phyloP scores from a whole-genome alignment of 2,888 invertebrate genomes.

The Tachina lurida region DNA sequence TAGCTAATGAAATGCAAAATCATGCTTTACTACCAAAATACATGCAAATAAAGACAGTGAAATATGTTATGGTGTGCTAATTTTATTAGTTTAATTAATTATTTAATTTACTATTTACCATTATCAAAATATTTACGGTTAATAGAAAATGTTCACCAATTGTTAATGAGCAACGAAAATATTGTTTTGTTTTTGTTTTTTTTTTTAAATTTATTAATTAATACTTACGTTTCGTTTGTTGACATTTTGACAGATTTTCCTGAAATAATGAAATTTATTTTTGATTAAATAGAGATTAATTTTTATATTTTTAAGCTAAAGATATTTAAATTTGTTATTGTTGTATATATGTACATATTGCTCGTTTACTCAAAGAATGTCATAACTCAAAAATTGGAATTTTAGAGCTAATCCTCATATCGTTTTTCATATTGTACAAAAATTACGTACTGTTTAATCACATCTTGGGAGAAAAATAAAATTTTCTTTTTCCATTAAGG shows the following conservation, averaged over 20 bases:
- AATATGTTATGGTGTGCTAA: constrained; percentile 35
- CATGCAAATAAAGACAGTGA: constrained; percentile 32
- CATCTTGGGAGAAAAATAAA: too few relatives aligned
- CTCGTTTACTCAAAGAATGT: too few relatives aligned
- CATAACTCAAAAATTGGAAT: too few relatives aligned
- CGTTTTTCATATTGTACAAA: too few relatives aligned
- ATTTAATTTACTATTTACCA: constrained; percentile 58
- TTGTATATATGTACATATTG: too few relatives aligned
- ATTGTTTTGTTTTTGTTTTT: neutral
- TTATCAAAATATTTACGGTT: constrained; percentile 33
- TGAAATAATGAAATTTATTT: constrained; percentile 74
- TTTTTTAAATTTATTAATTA: neutral
- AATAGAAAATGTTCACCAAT: constrained; percentile 56
- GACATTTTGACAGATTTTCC: constrained; percentile 81
- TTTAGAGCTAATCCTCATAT: too few relatives aligned
- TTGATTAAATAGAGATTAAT: constrained; percentile 19
- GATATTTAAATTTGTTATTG: neutral
- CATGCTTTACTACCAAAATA: constrained; percentile 44
- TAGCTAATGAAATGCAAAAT: constrained; percentile 8
- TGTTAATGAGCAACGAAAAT: constrained; percentile 42
- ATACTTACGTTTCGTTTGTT: constrained; percentile 83
- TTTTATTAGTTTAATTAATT: constrained; percentile 5
- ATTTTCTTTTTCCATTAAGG: too few relatives aligned
- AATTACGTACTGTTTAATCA: too few relatives aligned
- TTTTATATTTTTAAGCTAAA: neutral